Evolutionary conservation across 2,113 vertebrate species (phyloP).

Genomic region (Sporophila hypoxantha): DNA sequence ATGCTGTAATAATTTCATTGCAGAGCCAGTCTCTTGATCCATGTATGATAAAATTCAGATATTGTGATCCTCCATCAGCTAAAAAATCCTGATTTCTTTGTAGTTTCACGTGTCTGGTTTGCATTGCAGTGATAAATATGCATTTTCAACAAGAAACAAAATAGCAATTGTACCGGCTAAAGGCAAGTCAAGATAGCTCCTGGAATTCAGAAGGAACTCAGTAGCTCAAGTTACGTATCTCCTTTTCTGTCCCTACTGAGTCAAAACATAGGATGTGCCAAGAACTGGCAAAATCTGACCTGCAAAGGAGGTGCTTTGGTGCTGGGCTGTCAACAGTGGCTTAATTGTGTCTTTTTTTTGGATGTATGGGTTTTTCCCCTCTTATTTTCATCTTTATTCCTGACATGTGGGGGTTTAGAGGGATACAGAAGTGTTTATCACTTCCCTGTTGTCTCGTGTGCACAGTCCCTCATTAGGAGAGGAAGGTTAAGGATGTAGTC

Average conservation of each 20-base stretch:
- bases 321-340: not conserved
- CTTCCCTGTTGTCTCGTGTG: not conserved
- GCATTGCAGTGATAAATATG: not conserved
- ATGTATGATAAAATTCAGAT: not conserved
- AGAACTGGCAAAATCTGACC: not conserved
- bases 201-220: not conserved
- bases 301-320: not conserved
- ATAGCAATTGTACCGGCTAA: not conserved
- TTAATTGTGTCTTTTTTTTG: not conserved
- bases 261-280: not conserved
- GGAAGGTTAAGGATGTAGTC: not conserved
- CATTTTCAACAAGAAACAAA: not conserved
- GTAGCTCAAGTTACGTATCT: not conserved
- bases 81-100: not conserved
- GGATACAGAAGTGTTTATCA: not conserved
- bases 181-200: not conserved
- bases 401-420: not conserved
- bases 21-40: not conserved
- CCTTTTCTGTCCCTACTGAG: not conserved
- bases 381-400: not conserved
- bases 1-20: not conserved
- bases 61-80: not conserved
- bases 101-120: not conserved
- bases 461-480: not conserved
- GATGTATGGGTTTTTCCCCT: rapidly evolving